phyloP scores from a whole-genome alignment of 2,888 invertebrate species.

The Drosophila ustulata region DNA sequence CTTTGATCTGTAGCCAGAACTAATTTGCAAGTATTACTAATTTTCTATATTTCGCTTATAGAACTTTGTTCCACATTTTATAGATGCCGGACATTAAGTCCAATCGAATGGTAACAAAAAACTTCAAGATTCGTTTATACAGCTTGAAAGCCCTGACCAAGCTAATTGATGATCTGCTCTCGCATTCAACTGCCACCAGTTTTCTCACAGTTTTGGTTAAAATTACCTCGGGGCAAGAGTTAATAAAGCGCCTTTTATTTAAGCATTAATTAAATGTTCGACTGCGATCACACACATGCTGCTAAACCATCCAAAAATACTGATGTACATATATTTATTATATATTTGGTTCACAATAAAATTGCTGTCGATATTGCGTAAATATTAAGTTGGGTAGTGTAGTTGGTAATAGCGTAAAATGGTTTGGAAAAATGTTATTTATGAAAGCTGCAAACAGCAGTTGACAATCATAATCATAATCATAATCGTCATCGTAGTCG shows the following conservation, averaged over 20 bases:
- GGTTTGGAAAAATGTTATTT: conserved; percentile 48
- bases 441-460: conserved; percentile 64
- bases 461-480: conserved; percentile 54
- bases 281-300: conserved; percentile 42
- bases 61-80: conserved; percentile 13
- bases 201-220: conserved; percentile 64
- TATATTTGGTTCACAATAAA: background rate
- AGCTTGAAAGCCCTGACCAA: conserved; percentile 27
- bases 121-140: conserved; percentile 8
- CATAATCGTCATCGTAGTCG: conserved; percentile 43
- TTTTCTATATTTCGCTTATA: background rate
- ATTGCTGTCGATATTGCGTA: background rate
- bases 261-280: conserved; percentile 62
- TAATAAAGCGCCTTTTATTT: conserved; percentile 45
- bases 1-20: background rate
- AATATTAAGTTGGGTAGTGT: background rate
- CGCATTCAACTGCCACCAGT: conserved; percentile 17
- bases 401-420: conserved; percentile 34
- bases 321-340: background rate
- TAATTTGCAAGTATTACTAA: background rate
- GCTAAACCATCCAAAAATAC: conserved; percentile 13
- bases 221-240: conserved; percentile 51
- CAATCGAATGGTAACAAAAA: conserved; percentile 4
- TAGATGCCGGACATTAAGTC: background rate
- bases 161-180: conserved; percentile 31